Base-by-base conservation (phyloP, 2,888 invertebrate species). In the Rotaria macrura region DNA sequence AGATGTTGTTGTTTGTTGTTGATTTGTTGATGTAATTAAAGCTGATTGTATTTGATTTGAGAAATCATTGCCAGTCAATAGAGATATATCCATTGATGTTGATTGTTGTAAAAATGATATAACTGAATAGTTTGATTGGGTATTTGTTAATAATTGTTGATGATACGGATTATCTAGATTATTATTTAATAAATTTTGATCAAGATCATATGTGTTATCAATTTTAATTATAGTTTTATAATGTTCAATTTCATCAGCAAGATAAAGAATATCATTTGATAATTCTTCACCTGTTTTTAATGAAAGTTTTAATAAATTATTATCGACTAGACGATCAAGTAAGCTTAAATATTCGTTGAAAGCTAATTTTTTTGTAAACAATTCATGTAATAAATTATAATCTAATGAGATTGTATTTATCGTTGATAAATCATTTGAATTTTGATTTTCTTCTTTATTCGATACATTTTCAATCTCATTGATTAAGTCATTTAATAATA, bases 81-180 rank as follows among this genome's bases (percentile, higher is more conserved):
- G 14, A 38, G 79, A 79, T 4, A 79, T 25, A 25, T 79, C 79
- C 79, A 79, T 79, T 43, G 43, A 43, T 40, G 43, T 43, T 43
- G 79, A 79, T 43, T 79, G 79, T 43, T 79, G 79, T 43, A 79
- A 17, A 43, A 79, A 79, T 43, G 79, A 79, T 38, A n/a, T 43
- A 40, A 79, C 43, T 20, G 79, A 79, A 79, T 79, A 79, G n/a
- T 79, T 79, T 79, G 79, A 79, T 79, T 79, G 79, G 25, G 79
- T 79, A 79, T 40, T 79, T 25, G 43, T 25, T 79, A 79, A 14
- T n/a, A 43, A 43, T 79, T 40, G 79, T 43, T 79, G 40, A 43
- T 43, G 40, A 79, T 43, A 40, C n/a, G n/a, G 43, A 79, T 79
- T 79, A 43, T 79, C 79, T 40, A 43, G 14, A 79, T 40, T 40